Evolutionary conservation across 1,140 invertebrate species (phyloP).

Genomic region (Aphelenchoides besseyi): DNA sequence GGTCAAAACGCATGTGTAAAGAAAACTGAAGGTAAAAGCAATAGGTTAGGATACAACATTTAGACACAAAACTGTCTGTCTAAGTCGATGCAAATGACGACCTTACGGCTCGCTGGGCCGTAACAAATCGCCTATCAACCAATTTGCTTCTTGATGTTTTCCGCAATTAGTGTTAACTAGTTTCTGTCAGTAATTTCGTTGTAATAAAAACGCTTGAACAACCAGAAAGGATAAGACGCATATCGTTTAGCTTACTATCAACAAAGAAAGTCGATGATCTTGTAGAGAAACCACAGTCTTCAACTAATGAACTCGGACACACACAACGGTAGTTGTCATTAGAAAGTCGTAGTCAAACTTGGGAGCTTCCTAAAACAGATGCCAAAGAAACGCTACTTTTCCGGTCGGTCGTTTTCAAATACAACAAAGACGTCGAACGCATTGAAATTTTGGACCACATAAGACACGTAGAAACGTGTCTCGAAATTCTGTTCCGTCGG

Average conservation of each 20-base stretch:
- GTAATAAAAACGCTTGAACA: not conserved
- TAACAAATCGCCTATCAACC: not conserved
- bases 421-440: no score
- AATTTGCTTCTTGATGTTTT: slow-evolving; percentile 1
- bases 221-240: no score
- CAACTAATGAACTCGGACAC: not conserved
- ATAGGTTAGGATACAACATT: not conserved
- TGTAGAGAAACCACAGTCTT: not conserved
- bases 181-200: no score
- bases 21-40: not conserved
- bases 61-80: not conserved
- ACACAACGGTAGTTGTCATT: not conserved
- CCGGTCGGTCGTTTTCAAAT: not conserved
- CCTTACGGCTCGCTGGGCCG: not conserved
- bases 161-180: not conserved
- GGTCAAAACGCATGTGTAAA: not conserved
- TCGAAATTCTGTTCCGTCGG: not conserved
- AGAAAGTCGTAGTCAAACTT: no score
- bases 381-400: not conserved
- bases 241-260: not conserved
- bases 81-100: not conserved
- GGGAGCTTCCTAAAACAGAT: not conserved
- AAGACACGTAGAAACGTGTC: no score
- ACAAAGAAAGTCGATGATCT: not conserved
- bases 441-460: no score